Base-by-base conservation (phyloP, 1,140 invertebrate genomes). In the Tetranychus urticae region DNA sequence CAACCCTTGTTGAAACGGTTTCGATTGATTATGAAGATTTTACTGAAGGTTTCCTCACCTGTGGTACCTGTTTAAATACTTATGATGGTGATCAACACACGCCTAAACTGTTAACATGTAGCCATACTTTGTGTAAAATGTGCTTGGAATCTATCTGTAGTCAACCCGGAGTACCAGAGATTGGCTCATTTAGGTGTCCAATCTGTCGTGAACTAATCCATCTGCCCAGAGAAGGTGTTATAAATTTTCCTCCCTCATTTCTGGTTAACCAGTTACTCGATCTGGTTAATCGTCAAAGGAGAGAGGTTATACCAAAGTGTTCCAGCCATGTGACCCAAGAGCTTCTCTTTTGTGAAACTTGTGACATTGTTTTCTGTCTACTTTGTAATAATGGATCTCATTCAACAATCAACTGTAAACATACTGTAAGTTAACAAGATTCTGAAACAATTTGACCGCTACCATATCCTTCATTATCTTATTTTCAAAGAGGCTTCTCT, bases 1-100 rank as follows among this genome's bases (percentile, higher is more conserved):
- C 23, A 23, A 92, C 88, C 69, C 78, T 93, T 67, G 88, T 93
- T 67, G 88, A 93, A 77, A 94, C 88, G 63, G 88, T 94, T 64
- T 91, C 86, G 74, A 92, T 96, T 72, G 91, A 94, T 76, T 92
- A 92, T 76, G 88, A 93, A 75, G 89, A 94, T 73, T 96, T 96
- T 77, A 92, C 88, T 69, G 89, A 93, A 73, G 90, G 85, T 72
- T 94, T 94, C 74, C 80, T 96, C 67, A 96, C 90, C 7, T 96
- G 90, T 71, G 87, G 88, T 65, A 93, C 89, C 58, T 94, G 90
- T 75, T 78, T 96, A 65, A 88, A 86, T 74, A 81, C 85, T 68
- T 92, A 89, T 68, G 86, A 92, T 77, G 84, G 84, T 13, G 78
- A 79, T 46, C 88, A 91, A 69, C 88, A 91, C 69, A 88, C 85